Conservation (phyloP, 2,797 vertebrate genomes). For the Dryobates pubescens region DNA sequence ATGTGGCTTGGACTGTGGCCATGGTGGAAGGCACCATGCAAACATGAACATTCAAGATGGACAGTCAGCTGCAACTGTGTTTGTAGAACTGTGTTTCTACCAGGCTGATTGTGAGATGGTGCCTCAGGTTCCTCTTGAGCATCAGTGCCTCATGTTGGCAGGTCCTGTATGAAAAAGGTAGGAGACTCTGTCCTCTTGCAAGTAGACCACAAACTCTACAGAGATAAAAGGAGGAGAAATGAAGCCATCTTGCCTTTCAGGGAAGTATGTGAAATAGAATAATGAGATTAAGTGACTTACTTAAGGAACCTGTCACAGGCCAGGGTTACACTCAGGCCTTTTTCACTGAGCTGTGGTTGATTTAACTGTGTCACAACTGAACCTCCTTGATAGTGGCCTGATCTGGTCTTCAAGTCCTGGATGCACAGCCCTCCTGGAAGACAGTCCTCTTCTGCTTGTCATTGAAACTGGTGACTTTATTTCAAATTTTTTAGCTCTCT, state of each 20-base stretch:
- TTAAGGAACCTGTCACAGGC: not conserved
- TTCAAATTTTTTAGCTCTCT: not conserved
- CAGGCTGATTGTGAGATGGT: accelerated
- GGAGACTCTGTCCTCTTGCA: not conserved
- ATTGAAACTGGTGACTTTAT: not conserved
- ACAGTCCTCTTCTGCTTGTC: not conserved
- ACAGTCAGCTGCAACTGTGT: not conserved
- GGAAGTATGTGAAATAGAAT: not conserved
- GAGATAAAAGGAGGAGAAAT: not conserved
- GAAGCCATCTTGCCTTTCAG: not conserved
- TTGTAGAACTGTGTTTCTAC: not conserved
- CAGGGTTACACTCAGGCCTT: not conserved
- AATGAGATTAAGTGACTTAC: conserved; percentile 14
- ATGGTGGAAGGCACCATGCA: not conserved
- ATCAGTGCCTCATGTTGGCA: not conserved
- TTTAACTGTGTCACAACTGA: not conserved
- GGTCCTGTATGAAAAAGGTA: not conserved
- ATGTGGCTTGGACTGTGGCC: not conserved
- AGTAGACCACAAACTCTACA: not conserved
- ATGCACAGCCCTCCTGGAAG: not conserved
- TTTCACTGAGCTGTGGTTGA: not conserved
- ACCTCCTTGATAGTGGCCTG: not conserved
- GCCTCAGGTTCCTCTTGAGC: not conserved
- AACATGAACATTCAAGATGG: not conserved
- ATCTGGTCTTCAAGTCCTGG: not conserved